Conservation (phyloP, 2,113 vertebrate genomes). For the Struthidea cinerea region DNA sequence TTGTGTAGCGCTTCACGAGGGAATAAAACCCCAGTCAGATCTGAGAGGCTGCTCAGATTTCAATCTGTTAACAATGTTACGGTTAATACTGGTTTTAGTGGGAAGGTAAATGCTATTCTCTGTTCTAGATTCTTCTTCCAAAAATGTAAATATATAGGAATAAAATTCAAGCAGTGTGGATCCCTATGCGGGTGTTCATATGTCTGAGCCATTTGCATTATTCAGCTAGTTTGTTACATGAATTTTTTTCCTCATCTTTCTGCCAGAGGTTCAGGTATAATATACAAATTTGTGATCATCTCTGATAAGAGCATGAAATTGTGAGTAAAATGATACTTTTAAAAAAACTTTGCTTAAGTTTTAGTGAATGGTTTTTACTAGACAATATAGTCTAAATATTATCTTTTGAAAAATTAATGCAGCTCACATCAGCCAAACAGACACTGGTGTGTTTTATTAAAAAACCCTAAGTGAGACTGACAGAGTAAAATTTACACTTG, state of each 20-base stretch:
- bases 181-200: not conserved
- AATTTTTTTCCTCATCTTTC: not conserved
- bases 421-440: not conserved
- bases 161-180: not conserved
- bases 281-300: not conserved
- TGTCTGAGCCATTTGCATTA: not conserved
- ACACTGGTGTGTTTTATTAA: not conserved
- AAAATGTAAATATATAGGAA: not conserved
- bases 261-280: not conserved
- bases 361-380: not conserved
- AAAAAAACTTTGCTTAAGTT: not conserved
- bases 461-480: not conserved
- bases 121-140: not conserved
- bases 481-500: not conserved
- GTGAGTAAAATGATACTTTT: not conserved
- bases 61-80: not conserved
- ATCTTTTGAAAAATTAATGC: not conserved
- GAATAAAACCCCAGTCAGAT: not conserved
- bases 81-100: not conserved
- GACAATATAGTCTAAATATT: not conserved
- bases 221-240: not conserved
- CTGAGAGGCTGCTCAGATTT: not conserved
- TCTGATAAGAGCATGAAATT: not conserved
- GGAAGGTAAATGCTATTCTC: not conserved
- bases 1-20: not conserved